Percentiles rank a stretch among this genome's conserved stretches.
phyloP scores from a whole-genome alignment of 2,113 vertebrate species.

The Glaucomys volans region DNA sequence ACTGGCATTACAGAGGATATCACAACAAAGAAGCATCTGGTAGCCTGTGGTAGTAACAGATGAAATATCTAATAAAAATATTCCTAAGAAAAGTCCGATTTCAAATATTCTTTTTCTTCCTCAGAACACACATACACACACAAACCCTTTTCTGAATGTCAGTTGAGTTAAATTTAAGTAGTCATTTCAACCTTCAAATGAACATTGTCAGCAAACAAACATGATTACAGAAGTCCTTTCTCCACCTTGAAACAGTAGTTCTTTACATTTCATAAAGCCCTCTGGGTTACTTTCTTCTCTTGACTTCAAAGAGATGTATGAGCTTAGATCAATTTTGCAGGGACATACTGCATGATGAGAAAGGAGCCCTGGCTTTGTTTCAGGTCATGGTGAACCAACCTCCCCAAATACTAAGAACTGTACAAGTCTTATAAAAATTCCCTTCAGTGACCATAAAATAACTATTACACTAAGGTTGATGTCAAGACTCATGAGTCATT shows the following conservation, averaged over 20 bases:
- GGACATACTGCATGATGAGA: conserved; percentile 56
- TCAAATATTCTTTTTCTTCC: conserved; percentile 46
- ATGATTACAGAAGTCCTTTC: conserved; percentile 47
- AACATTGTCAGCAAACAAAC: conserved; percentile 67
- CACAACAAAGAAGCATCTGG: not conserved
- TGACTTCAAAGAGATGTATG: conserved; percentile 77
- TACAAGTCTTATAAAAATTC: conserved; percentile 43
- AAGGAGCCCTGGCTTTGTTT: not conserved
- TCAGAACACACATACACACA: not conserved
- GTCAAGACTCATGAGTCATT: not conserved
- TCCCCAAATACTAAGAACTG: conserved; percentile 56
- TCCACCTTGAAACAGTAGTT: conserved; percentile 65
- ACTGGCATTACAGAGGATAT: not conserved
- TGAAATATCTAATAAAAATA: conserved; percentile 19
- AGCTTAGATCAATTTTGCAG: conserved; percentile 76
- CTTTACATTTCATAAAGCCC: conserved; percentile 67
- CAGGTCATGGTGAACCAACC: conserved; percentile 42
- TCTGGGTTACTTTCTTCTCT: conserved; percentile 68
- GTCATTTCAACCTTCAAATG: conserved; percentile 42
- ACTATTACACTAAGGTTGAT: conserved; percentile 52
- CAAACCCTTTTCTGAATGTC: conserved; percentile 5
- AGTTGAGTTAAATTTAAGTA: conserved; percentile 55
- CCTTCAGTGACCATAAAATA: conserved; percentile 21
- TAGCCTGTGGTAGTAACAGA: not conserved
- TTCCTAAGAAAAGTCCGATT: conserved; percentile 52